Percentiles rank a stretch among this genome's conserved stretches.
These are phyloP conservation scores for Alligator mississippiensis DNA, from an alignment of 2,113 vertebrate genomes.

Conservation along the genomic window DNA sequence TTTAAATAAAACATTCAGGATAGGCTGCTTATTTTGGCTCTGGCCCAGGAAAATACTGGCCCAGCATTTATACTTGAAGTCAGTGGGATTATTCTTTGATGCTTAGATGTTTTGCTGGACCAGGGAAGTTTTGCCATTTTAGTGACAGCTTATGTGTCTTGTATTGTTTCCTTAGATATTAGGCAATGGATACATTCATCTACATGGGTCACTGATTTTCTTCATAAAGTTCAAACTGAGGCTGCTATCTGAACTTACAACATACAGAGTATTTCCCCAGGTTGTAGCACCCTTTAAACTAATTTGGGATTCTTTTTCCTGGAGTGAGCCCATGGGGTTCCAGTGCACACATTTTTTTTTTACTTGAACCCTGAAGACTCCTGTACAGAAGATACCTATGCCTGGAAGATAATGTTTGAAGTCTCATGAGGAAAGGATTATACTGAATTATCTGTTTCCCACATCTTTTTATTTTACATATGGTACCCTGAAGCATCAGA, in stretches of 20 bases:
- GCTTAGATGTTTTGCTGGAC: neutral
- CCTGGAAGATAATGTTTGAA: neutral
- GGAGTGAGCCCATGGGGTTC: neutral
- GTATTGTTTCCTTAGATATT: neutral
- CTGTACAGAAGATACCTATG: neutral
- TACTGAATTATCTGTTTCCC: neutral
- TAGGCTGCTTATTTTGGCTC: neutral
- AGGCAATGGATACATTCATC: neutral
- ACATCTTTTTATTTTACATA: neutral
- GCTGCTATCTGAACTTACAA: neutral
- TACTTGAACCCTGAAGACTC: neutral
- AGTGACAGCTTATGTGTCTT: neutral
- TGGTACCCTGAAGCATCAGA: neutral
- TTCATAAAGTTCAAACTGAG: neutral
- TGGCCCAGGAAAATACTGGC: neutral
- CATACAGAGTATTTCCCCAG: neutral
- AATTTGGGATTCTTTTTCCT: neutral
- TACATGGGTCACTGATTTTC: neutral
- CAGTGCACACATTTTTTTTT: neutral
- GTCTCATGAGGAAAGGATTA: neutral
- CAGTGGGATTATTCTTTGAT: rapidly evolving
- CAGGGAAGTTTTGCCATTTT: neutral
- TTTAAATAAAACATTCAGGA: neutral
- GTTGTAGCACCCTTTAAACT: neutral
- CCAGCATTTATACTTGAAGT: neutral